Evolutionary conservation across 1,140 invertebrate species (phyloP).

Genomic region (Aphaenogaster rudis): DNA sequence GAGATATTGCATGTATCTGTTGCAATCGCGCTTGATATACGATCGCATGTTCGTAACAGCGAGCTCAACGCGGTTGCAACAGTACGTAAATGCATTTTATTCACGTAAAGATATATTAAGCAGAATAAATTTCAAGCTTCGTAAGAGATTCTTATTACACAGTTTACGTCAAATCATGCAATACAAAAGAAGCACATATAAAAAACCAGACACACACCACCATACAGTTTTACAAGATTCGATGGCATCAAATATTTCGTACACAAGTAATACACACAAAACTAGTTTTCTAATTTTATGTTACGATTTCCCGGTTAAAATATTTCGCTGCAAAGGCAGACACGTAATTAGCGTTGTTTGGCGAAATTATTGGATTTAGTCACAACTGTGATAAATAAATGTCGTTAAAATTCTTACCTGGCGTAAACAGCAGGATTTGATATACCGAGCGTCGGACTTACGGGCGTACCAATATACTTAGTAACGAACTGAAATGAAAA

Average conservation of each 20-base stretch:
- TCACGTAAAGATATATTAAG: background rate
- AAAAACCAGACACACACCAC: background rate
- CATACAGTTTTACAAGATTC: conserved; percentile 12
- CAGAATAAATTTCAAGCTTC: background rate
- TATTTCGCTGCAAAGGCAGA: background rate
- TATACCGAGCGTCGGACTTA: conserved; percentile 81
- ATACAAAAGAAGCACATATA: background rate
- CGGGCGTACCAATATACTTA: conserved; percentile 84
- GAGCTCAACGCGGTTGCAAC: background rate
- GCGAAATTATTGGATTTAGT: conserved; percentile 17
- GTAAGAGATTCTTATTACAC: background rate
- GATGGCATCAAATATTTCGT: background rate
- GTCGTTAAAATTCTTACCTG: conserved; percentile 80
- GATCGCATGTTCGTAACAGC: background rate
- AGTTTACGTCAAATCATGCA: background rate
- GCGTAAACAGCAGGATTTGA: conserved; percentile 82
- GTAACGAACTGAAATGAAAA: conserved; percentile 82
- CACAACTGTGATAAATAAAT: conserved; percentile 3
- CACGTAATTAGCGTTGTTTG: background rate
- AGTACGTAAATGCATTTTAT: background rate
- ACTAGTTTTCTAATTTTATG: background rate
- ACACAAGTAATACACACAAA: background rate
- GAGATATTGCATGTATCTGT: background rate
- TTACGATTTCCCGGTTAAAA: conserved; percentile 3
- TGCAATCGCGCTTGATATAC: background rate